Conservation (phyloP, 2,888 invertebrate species). For the Drosophila testacea region DNA sequence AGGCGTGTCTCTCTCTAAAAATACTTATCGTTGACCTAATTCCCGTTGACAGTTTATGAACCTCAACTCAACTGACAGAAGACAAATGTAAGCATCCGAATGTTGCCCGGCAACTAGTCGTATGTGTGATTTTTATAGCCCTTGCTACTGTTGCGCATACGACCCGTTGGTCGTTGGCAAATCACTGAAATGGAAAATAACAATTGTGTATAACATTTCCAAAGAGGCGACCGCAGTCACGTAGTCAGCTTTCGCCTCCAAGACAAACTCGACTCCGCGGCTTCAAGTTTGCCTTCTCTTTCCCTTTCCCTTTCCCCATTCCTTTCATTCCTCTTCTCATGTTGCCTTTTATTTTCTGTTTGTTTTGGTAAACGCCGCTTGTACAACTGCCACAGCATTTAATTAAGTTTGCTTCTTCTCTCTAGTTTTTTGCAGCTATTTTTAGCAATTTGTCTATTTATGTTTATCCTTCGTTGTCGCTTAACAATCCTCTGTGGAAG, state of each 20-base stretch:
- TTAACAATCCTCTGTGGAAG: neutral
- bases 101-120: constrained; percentile 42
- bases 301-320: neutral
- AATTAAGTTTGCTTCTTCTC: constrained; percentile 43
- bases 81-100: constrained; percentile 44
- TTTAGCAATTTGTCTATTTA: constrained; percentile 36
- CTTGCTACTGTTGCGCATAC: constrained; percentile 58
- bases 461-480: constrained; percentile 16
- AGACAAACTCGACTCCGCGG: constrained; percentile 3
- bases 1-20: constrained; percentile 51
- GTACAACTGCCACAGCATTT: constrained; percentile 40
- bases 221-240: constrained; percentile 37
- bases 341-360: constrained; percentile 37
- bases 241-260: constrained; percentile 24
- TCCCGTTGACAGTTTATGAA: constrained; percentile 60
- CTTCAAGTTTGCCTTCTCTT: constrained; percentile 11
- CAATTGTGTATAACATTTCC: constrained; percentile 39
- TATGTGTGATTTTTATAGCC: constrained; percentile 65
- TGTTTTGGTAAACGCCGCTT: constrained; percentile 26
- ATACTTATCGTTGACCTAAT: constrained; percentile 74
- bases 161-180: constrained; percentile 19
- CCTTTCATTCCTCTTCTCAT: neutral
- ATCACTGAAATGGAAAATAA: constrained; percentile 53
- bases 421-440: constrained; percentile 31
- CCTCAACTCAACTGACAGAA: constrained; percentile 36